Conservation (phyloP, 2,888 invertebrate species). For the Thymelicus sylvestris region DNA sequence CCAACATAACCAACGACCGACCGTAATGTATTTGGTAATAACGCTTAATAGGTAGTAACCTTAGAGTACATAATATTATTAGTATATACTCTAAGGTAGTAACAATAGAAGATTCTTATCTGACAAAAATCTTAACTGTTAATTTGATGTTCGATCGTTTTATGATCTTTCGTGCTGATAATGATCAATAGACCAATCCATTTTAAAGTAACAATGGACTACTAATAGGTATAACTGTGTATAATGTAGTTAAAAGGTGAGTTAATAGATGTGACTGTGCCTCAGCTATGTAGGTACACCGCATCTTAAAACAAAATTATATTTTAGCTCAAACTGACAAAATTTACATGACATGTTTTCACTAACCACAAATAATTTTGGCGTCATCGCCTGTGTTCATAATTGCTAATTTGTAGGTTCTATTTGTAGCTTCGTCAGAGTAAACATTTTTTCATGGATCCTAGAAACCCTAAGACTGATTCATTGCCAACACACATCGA, state of each 20-base stretch:
- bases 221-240: constrained; percentile 8
- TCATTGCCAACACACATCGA: constrained; percentile 55
- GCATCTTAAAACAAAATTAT: constrained; percentile 1
- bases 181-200: background rate
- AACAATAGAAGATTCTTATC: constrained; percentile 3
- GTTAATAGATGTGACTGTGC: too few species aligned
- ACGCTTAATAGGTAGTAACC: background rate
- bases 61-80: too few species aligned
- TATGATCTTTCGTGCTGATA: constrained; percentile 9
- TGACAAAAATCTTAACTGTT: constrained; percentile 18
- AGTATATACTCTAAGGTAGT: too few species aligned
- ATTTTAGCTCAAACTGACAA: constrained; percentile 19
- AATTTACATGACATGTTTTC: constrained; percentile 22
- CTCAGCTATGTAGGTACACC: background rate
- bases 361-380: constrained; percentile 42
- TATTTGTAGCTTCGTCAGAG: constrained; percentile 53
- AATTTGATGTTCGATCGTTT: constrained; percentile 18
- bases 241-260: background rate
- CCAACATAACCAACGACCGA: background rate
- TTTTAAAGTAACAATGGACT: constrained; percentile 5
- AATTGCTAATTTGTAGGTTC: constrained; percentile 65
- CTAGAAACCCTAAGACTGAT: constrained; percentile 59
- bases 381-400: constrained; percentile 46
- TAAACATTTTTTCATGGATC: constrained; percentile 64
- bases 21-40: constrained; percentile 8